Evolutionary conservation across 2,888 invertebrate species (phyloP).

Genomic region (Penaeus monodon): DNA sequence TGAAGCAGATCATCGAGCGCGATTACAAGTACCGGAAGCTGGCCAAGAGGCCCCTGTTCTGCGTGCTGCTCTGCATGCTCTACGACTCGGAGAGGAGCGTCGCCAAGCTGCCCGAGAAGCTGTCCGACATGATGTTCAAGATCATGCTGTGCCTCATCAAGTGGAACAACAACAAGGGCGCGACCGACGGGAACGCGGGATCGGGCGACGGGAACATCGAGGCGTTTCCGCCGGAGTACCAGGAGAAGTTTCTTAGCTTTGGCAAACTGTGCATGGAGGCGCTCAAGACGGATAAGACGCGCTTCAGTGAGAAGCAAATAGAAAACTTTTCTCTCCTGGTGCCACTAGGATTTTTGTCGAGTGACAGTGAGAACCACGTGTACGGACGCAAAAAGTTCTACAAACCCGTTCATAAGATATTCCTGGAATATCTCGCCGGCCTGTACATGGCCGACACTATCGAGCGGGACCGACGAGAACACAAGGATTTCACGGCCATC

Average conservation of each 20-base stretch:
- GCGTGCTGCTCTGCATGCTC: constrained; percentile 63
- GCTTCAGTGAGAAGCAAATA: constrained; percentile 61
- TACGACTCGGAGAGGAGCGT: constrained; percentile 46
- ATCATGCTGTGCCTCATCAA: constrained; percentile 64
- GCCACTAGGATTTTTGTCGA: constrained; percentile 59
- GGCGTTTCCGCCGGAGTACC: constrained; percentile 52
- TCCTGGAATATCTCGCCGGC: constrained; percentile 61
- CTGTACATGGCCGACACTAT: constrained; percentile 64
- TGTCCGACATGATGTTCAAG: constrained; percentile 62
- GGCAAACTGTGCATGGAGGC: constrained; percentile 61
- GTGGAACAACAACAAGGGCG: constrained; percentile 57
- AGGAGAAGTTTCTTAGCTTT: constrained; percentile 49
- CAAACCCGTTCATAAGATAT: constrained; percentile 63
- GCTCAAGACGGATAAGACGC: constrained; percentile 51
- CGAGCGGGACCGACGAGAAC: constrained; percentile 35
- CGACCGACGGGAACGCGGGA: background rate
- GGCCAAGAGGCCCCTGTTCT: constrained; percentile 60
- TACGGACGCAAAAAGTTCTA: constrained; percentile 45
- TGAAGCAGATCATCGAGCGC: constrained; percentile 53
- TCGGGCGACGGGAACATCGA: constrained; percentile 46
- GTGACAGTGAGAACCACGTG: constrained; percentile 49
- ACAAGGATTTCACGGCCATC: constrained; percentile 50
- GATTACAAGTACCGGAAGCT: constrained; percentile 56
- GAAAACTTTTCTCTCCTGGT: constrained; percentile 32
- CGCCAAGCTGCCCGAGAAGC: constrained; percentile 54